Evolutionary conservation across 1,140 invertebrate genomes (phyloP).

Genomic region (Tetragnatha versicolor): DNA sequence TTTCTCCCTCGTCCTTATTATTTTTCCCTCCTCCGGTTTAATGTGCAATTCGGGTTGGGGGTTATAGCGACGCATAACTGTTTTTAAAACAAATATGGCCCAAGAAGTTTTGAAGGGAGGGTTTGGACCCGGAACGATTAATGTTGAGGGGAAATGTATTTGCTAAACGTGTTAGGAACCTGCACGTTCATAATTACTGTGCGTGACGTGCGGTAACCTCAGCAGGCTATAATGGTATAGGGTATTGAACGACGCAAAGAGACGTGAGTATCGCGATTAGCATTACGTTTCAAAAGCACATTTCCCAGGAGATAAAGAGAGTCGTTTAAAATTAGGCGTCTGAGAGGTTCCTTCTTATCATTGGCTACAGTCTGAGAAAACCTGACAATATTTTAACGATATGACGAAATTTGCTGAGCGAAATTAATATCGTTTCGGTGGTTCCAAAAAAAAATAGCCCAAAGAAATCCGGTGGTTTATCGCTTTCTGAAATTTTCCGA

Average conservation of each 20-base stretch:
- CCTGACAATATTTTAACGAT: background rate
- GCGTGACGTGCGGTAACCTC: slow-evolving; percentile 44
- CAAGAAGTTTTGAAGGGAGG: slow-evolving; percentile 43
- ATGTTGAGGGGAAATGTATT: slow-evolving; percentile 49
- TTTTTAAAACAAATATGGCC: slow-evolving; percentile 41
- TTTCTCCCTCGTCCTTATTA: slow-evolving; percentile 3
- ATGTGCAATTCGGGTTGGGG: slow-evolving; percentile 20
- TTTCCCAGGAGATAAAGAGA: slow-evolving; percentile 47
- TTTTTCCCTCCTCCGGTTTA: slow-evolving; percentile 10
- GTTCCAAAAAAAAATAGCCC: too few species aligned
- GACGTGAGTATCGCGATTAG: slow-evolving; percentile 49
- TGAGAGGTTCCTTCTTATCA: slow-evolving; percentile 29
- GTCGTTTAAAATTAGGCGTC: slow-evolving; percentile 46
- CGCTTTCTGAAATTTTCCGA: too few species aligned
- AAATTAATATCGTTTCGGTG: slow-evolving; percentile 31
- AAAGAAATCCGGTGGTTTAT: too few species aligned
- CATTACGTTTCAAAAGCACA: slow-evolving; percentile 52
- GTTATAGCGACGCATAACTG: slow-evolving; percentile 18
- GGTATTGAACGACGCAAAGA: slow-evolving; percentile 48
- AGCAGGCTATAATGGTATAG: slow-evolving; percentile 52
- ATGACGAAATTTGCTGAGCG: background rate
- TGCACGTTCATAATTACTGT: slow-evolving; percentile 49
- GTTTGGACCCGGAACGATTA: slow-evolving; percentile 36
- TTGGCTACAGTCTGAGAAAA: slow-evolving; percentile 1
- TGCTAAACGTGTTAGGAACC: slow-evolving; percentile 50